phyloP scores from a whole-genome alignment of 2,888 invertebrate species.

The Lycophotia porphyrea region DNA sequence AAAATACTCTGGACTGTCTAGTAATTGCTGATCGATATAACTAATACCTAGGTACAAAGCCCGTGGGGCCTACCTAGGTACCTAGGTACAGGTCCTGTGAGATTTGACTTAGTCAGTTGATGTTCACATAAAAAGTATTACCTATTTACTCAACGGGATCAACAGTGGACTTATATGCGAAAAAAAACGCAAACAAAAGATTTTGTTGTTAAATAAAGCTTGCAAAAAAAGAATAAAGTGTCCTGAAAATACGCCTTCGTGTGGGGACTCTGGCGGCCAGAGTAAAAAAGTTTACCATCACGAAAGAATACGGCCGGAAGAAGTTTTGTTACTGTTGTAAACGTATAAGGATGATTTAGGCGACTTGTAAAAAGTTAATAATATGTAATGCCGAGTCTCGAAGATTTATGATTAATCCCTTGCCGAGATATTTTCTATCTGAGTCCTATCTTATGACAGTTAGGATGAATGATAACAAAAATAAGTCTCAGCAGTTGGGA shows the following conservation, averaged over 20 bases:
- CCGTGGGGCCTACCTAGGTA: no score
- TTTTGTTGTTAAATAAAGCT: background rate
- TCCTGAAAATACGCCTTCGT: slow-evolving; percentile 13
- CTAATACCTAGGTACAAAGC: no score
- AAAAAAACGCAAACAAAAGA: background rate
- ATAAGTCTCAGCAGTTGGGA: slow-evolving; percentile 18
- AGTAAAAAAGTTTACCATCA: slow-evolving; percentile 81
- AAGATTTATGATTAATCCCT: slow-evolving; percentile 73
- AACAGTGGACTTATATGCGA: background rate
- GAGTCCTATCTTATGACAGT: slow-evolving; percentile 57
- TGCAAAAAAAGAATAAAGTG: background rate
- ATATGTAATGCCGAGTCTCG: slow-evolving; percentile 70
- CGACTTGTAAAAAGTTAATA: slow-evolving; percentile 82
- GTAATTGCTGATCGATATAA: background rate
- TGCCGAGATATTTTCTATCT: slow-evolving; percentile 58
- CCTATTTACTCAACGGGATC: background rate
- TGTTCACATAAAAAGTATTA: background rate
- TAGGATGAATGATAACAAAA: slow-evolving; percentile 48
- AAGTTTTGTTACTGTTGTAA: slow-evolving; percentile 84
- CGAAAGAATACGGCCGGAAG: slow-evolving; percentile 75
- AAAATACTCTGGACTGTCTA: background rate
- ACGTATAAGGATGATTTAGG: slow-evolving; percentile 86
- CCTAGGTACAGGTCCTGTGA: background rate
- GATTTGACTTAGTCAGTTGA: background rate
- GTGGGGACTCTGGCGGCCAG: slow-evolving; percentile 45